Evolutionary conservation across 1,140 invertebrate species (phyloP), one percentile per base, ranked within the genome.

Genomic region (Hylaeus anthracinus): DNA sequence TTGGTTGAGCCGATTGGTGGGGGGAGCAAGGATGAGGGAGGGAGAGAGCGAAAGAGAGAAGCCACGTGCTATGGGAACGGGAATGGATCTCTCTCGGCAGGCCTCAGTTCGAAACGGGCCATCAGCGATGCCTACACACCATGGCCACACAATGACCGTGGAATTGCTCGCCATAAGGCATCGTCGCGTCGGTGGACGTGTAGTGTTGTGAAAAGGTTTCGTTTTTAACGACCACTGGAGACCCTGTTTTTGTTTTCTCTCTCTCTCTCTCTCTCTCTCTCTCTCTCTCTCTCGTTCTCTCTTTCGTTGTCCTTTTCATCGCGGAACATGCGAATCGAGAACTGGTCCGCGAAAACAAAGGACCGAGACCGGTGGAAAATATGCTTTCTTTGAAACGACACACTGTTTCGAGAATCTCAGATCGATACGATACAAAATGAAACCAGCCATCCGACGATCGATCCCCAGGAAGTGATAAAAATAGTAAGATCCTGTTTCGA

Each of bases 41-140:
- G 84, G 83, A 79, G 80, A 75, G 72, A 81, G 69, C 71, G 84
- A 81, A 76, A 87, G 73, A 79, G 78, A 88, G 84, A 85, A 90
- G 86, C 91, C 92, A 93, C 91, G 92, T 93, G 92, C 90, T 92
- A 91, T 92, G 91, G 91, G 90, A 92, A 92, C 88, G 88, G 91
- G 90, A 92, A 91, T 90, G 88, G 90, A 87, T 88, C 88, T 90
- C 89, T 86, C 78, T 81, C 78, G 85, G 72, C 75, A 87, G 84
- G 84, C 84, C 86, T 92, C 92, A 93, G 92, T 92, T 92, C 88
- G 86, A 90, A 92, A 90, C 92, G 90, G 91, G 90, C 92, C 90
- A 92, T 91, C 91, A 89, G 76, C 87, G 90, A 90, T 91, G 90
- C 89, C 91, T 91, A 89, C 89, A 91, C 90, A 89, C 87, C 92